Conservation (phyloP, 2,797 vertebrate species). For the Notamacropus eugenii region DNA sequence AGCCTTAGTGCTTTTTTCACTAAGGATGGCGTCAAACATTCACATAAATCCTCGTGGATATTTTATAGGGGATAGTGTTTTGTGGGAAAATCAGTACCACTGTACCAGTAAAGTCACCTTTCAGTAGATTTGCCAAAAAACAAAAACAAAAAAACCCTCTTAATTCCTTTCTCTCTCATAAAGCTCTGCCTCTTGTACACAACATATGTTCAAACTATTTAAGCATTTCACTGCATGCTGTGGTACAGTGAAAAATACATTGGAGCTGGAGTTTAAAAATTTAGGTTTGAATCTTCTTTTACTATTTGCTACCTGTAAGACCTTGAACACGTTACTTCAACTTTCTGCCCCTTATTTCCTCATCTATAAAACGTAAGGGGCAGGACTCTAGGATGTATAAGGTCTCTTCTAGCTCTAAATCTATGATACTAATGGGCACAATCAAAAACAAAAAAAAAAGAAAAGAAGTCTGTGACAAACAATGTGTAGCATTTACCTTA, state of each 20-base stretch:
- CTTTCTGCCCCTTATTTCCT: background rate
- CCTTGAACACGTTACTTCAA: background rate
- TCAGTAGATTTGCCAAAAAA: background rate
- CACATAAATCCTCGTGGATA: conserved; percentile 1
- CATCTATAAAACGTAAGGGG: background rate
- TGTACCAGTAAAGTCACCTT: background rate
- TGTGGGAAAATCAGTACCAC: conserved; percentile 6
- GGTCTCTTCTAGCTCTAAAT: background rate
- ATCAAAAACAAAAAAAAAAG: background rate
- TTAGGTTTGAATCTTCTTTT: background rate
- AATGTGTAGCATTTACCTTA: background rate
- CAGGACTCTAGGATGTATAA: background rate
- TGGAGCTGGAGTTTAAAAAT: background rate
- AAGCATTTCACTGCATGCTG: background rate
- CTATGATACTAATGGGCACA: background rate
- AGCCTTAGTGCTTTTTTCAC: conserved; percentile 47
- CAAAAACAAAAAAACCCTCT: background rate
- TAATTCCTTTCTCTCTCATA: conserved; percentile 27
- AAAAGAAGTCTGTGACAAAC: background rate
- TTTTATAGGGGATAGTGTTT: conserved; percentile 6
- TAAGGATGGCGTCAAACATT: conserved; percentile 25
- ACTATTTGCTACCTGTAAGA: background rate
- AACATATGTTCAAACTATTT: background rate
- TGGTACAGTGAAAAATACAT: background rate
- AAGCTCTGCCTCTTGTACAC: background rate